These are phyloP conservation scores for Pocillopora grandis DNA, from an alignment of 92 coral and sea anemone genomes.

Conservation along the genomic window DNA sequence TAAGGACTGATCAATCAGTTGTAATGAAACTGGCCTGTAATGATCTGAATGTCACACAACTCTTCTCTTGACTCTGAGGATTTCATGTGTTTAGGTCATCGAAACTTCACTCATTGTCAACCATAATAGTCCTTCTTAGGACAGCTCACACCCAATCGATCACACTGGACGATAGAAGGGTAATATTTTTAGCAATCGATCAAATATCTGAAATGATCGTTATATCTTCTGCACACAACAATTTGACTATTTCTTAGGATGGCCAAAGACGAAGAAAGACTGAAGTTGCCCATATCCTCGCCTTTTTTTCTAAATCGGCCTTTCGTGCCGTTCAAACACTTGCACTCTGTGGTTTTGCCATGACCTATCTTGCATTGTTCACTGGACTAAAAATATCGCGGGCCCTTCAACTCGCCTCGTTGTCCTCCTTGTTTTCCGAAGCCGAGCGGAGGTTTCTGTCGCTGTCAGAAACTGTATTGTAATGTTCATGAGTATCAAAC, in stretches of 20 bases:
- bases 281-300: not conserved
- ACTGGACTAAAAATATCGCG: not conserved
- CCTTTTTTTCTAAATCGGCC: not conserved
- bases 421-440: constrained; percentile 9
- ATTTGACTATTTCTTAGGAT: not conserved
- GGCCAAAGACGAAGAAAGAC: not conserved
- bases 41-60: too few species aligned
- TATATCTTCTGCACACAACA: not conserved
- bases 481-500: not conserved
- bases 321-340: not conserved
- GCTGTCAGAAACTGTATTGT: not conserved
- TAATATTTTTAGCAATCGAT: not conserved
- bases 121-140: too few species aligned
- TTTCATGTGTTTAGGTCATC: too few species aligned
- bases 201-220: constrained; percentile 3
- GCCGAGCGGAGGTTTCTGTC: not conserved
- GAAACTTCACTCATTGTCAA: too few species aligned
- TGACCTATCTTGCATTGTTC: not conserved
- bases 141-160: too few species aligned
- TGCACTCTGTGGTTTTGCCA: not conserved
- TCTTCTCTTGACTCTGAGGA: too few species aligned
- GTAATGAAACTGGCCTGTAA: too few species aligned
- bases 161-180: not conserved
- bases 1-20: too few species aligned
- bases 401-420: not conserved